Conservation (phyloP, 2,797 vertebrate species). For the Crocidura indochinensis region DNA sequence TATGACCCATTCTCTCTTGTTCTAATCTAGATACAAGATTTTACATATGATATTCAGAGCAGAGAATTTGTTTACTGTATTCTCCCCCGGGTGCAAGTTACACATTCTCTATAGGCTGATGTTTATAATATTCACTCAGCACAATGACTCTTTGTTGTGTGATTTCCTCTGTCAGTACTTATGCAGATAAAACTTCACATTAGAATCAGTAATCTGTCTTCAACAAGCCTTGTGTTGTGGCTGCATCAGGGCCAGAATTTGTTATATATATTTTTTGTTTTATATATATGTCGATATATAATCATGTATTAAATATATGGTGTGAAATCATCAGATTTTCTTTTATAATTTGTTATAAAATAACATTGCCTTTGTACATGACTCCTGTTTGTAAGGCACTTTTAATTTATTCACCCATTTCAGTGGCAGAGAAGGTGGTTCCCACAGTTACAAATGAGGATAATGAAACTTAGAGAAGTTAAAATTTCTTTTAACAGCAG, state of each 20-base stretch:
- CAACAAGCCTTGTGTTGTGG: not conserved
- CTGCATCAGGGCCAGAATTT: not conserved
- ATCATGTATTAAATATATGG: not conserved
- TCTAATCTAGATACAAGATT: not conserved
- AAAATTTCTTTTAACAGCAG: not conserved
- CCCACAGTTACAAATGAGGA: not conserved
- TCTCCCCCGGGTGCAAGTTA: not conserved
- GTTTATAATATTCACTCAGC: not conserved
- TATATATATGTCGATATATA: not conserved
- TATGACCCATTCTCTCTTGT: not conserved
- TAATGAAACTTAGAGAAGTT: slow-evolving; percentile 20
- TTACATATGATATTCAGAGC: slow-evolving; percentile 36
- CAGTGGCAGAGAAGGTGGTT: not conserved
- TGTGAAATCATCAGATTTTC: slow-evolving; percentile 27
- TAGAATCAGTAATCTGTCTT: slow-evolving; percentile 42
- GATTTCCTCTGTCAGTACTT: slow-evolving; percentile 36
- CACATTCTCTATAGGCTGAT: not conserved
- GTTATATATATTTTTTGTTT: not conserved
- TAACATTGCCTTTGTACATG: slow-evolving; percentile 39
- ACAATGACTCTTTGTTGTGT: not conserved
- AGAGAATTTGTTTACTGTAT: slow-evolving; percentile 28
- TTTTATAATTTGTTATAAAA: slow-evolving; percentile 43
- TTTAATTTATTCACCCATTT: slow-evolving; percentile 32
- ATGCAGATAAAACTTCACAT: not conserved
- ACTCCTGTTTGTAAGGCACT: slow-evolving; percentile 31